Evolutionary conservation across 2,888 invertebrate genomes (phyloP), one percentile per base, ranked within the genome.

Genomic region (Biston betularia): DNA sequence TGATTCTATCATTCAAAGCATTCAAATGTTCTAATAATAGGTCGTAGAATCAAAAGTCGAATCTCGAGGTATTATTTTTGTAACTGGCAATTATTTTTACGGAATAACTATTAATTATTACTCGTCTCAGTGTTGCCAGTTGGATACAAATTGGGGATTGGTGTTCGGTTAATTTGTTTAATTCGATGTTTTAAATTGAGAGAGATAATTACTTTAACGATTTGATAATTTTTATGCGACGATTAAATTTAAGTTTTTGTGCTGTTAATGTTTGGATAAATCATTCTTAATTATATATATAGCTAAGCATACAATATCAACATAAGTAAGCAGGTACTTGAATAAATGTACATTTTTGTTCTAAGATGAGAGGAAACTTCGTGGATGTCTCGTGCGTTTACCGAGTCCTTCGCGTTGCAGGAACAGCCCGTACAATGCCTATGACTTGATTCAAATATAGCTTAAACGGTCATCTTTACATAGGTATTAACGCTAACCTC

Each of bases 1-100:
- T 58, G 73, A 73, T 73, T 71, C 71, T 73, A 73, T 74, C 73
- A 71, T 71, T 73, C 71, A 66, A 67, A 70, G 63, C 70, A 70
- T 71, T 68, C 67, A 54, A 54, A 54, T 54, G 58, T 65, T 69
- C 61, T 71, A 73, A 73, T 75, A 68, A 75, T 75, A 73, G 75
- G 71, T 49, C 42, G 56, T 69, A 59, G 68, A 69, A 68, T 66
- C 66, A 62, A 66, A 58, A 46, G 44, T 52, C 52, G 61, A 57
- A 62, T 69, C 71, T 71, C 53, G 65, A 57, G 46, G 56, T 65
- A 63, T 73, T 66, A 68, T 75, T 73, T 54, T 70, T 65, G 71
- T 62, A 66, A 66, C 74, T 63, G 69, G 68, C 71, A 72, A 75
- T 75, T 73, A 75, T 75, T 69, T 62, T 62, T 62, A 66, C 68